phyloP scores from a whole-genome alignment of 1,140 invertebrate genomes.

The Trichonephila clavata region DNA sequence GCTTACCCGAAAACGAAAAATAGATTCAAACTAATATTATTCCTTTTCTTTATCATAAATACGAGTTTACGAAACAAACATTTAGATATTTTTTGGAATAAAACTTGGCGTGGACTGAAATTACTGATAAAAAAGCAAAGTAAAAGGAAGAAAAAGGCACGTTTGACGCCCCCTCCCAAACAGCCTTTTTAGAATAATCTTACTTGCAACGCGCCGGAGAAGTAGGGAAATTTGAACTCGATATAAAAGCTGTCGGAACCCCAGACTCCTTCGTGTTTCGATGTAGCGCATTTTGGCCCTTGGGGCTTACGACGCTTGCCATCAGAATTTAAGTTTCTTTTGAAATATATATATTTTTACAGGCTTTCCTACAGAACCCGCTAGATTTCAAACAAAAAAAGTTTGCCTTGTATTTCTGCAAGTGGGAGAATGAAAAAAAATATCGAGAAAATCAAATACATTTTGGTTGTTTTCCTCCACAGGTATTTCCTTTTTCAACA shows the following conservation, averaged over 20 bases:
- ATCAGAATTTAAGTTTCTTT: slow-evolving; percentile 19
- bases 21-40: not conserved
- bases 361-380: not conserved
- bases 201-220: not conserved
- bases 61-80: not conserved
- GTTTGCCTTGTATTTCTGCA: not conserved
- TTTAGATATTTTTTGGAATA: not conserved
- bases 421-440: not conserved
- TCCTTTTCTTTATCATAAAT: not conserved
- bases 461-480: slow-evolving; percentile 13
- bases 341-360: not conserved
- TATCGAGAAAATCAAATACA: slow-evolving; percentile 16
- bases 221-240: slow-evolving; percentile 26
- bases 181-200: slow-evolving; percentile 7
- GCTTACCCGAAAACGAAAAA: not conserved
- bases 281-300: slow-evolving; percentile 12
- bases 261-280: not conserved
- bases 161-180: not conserved
- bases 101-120: not conserved
- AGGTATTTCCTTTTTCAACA: not conserved
- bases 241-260: not conserved
- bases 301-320: slow-evolving; percentile 1
- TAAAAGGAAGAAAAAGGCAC: not conserved
- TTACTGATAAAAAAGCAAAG: slow-evolving; percentile 2
- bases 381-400: not conserved